A percentile compares a stretch with the other conserved stretches of the same genome.
Evolutionary conservation across 1,140 invertebrate genomes (phyloP).

Genomic region (Zaprionus capensis): DNA sequence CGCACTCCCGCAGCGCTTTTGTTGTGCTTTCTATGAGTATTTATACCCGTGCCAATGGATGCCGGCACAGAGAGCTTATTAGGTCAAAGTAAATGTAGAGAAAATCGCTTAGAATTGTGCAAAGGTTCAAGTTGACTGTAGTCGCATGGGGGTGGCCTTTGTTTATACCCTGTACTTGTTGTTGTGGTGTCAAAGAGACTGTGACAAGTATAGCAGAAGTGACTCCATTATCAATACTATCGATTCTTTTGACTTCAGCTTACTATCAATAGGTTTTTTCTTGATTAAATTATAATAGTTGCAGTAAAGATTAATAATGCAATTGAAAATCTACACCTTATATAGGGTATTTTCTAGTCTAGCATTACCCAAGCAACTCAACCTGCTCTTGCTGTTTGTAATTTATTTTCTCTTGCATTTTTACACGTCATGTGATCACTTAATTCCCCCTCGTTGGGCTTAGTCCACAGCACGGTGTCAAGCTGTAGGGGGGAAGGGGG

Average conservation of each 20-base stretch:
- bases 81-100: conserved; percentile 1
- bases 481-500: neutral
- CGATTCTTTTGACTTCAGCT: too few species aligned
- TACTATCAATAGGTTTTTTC: too few species aligned
- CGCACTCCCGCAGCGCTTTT: neutral
- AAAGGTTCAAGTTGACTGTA: conserved; percentile 6
- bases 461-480: neutral
- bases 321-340: neutral
- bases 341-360: neutral
- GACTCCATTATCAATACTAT: too few species aligned
- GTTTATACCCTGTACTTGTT: conserved; percentile 3
- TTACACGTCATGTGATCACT: conserved; percentile 30
- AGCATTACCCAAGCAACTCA: neutral
- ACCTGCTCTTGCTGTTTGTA: conserved; percentile 20
- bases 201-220: neutral
- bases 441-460: conserved; percentile 11
- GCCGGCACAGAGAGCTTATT: conserved; percentile 1
- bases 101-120: conserved; percentile 5
- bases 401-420: conserved; percentile 14
- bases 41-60: conserved; percentile 13
- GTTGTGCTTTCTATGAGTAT: conserved; percentile 23
- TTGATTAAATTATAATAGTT: too few species aligned
- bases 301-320: too few species aligned
- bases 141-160: neutral
- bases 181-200: neutral